phyloP scores from a whole-genome alignment of 2,888 invertebrate genomes.

The Drosophila yooni region DNA sequence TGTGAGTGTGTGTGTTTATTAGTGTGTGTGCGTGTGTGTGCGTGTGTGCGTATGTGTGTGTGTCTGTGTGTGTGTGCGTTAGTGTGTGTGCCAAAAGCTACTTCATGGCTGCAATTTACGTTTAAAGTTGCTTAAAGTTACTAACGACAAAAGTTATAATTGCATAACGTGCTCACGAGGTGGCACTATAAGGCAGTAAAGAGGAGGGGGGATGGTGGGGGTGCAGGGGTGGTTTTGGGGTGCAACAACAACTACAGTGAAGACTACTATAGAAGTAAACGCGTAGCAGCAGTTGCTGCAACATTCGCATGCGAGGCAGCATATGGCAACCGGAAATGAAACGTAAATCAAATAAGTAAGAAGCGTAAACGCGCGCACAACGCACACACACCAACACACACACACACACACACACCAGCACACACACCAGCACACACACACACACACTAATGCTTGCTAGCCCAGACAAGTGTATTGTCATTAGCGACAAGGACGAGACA shows the following conservation, averaged over 20 bases:
- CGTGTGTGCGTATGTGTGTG: slow-evolving; percentile 35
- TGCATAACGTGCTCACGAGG: slow-evolving; percentile 78
- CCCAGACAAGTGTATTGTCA: slow-evolving; percentile 69
- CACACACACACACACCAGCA: background rate
- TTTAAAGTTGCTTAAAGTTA: slow-evolving; percentile 81
- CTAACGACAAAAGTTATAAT: slow-evolving; percentile 84
- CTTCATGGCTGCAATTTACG: slow-evolving; percentile 81
- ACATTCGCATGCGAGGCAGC: slow-evolving; percentile 73
- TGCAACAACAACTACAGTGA: background rate
- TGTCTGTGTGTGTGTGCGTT: slow-evolving; percentile 21
- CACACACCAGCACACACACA: background rate
- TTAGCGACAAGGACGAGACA: slow-evolving; percentile 74
- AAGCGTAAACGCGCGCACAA: slow-evolving; percentile 71
- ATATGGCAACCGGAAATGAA: slow-evolving; percentile 83
- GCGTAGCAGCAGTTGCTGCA: slow-evolving; percentile 20
- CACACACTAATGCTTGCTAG: slow-evolving; percentile 8
- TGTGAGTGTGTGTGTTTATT: slow-evolving; percentile 29
- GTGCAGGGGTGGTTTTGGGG: background rate
- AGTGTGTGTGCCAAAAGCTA: slow-evolving; percentile 70
- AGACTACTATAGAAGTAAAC: slow-evolving; percentile 3
- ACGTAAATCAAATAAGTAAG: slow-evolving; percentile 83
- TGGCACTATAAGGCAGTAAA: slow-evolving; percentile 14
- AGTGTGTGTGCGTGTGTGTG: slow-evolving; percentile 13
- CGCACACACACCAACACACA: slow-evolving; percentile 34
- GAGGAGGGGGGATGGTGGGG: background rate